Evolutionary conservation across 2,797 vertebrate species (phyloP).

Genomic region (Hafferia zeledoni): DNA sequence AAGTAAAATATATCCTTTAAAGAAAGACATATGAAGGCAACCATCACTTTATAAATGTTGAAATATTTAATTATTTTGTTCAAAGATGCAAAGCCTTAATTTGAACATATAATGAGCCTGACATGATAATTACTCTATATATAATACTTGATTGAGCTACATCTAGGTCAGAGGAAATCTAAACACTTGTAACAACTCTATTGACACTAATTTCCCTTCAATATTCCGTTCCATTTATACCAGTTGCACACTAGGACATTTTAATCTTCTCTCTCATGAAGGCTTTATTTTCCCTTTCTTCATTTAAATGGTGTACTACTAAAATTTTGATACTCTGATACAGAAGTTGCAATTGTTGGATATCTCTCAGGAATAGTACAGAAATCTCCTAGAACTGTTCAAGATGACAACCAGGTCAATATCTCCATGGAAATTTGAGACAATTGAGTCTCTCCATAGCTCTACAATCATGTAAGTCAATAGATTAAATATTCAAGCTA

Average conservation of each 20-base stretch:
- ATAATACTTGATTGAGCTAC: not conserved
- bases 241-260: not conserved
- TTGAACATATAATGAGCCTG: not conserved
- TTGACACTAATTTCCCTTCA: not conserved
- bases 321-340: not conserved
- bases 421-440: not conserved
- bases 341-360: not conserved
- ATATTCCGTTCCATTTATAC: not conserved
- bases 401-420: not conserved
- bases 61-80: not conserved
- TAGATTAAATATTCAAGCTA: not conserved
- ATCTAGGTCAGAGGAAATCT: not conserved
- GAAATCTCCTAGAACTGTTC: not conserved
- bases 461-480: not conserved
- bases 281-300: not conserved
- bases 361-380: not conserved
- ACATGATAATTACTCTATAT: not conserved
- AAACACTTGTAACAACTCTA: not conserved
- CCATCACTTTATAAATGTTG: not conserved
- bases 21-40: not conserved
- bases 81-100: not conserved
- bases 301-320: not conserved
- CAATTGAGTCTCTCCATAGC: not conserved
- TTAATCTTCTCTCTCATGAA: not conserved
- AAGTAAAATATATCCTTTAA: not conserved